Evolutionary conservation across 2,888 invertebrate species (phyloP).

Genomic region (Ephialtes manifestator): DNA sequence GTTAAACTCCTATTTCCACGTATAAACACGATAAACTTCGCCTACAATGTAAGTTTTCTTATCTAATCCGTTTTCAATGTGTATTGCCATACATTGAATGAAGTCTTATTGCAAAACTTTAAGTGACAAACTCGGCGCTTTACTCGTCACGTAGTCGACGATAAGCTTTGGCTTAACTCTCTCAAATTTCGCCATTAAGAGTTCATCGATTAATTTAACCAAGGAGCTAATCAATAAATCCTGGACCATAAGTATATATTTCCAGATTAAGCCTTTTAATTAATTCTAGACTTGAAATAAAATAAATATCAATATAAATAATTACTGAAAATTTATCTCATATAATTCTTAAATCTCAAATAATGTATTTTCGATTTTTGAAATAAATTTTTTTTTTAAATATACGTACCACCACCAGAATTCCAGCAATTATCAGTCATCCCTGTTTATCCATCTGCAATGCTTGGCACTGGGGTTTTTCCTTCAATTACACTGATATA

Average conservation of each 20-base stretch:
- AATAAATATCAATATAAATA: not conserved
- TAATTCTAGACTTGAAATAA: not conserved
- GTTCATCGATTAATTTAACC: not conserved
- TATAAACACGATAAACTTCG: not conserved
- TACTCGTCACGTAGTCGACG: not conserved
- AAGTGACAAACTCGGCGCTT: no score
- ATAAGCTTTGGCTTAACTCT: not conserved
- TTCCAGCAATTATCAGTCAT: conserved; percentile 94
- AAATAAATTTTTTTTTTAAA: no score
- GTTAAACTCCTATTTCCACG: no score
- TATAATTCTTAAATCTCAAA: no score
- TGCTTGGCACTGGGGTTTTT: conserved; percentile 80
- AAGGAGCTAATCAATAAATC: conserved; percentile 26
- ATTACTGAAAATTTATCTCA: no score
- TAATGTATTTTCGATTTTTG: no score
- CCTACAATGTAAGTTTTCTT: not conserved
- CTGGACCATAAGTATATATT: conserved; percentile 64
- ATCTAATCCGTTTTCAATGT: conserved; percentile 10
- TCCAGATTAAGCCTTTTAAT: conserved; percentile 58
- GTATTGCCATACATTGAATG: not conserved
- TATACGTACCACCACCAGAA: conserved; percentile 91
- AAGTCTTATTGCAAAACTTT: not conserved
- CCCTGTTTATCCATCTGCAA: conserved; percentile 87
- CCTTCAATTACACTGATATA: conserved; percentile 74
- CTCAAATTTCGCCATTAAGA: not conserved